Percentiles rank a stretch among this genome's conserved stretches.
phyloP scores from a whole-genome alignment of 2,888 invertebrate species.

The Coecobrya sp. region DNA sequence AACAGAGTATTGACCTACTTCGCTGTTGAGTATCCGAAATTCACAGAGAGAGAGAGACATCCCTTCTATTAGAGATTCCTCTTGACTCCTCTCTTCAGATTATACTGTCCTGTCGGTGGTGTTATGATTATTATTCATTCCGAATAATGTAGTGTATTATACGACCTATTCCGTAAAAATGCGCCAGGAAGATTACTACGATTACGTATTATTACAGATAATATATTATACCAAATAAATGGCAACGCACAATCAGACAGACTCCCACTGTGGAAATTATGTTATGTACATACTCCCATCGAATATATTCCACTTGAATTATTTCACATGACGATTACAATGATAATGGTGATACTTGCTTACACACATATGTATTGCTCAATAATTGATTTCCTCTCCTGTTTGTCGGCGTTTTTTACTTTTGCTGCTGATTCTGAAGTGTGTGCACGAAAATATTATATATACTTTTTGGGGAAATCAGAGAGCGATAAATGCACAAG shows the following conservation, averaged over 20 bases:
- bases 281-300: neutral
- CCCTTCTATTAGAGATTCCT: neutral
- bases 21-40: neutral
- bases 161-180: neutral
- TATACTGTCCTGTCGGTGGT: neutral
- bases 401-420: neutral
- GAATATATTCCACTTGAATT: slow-evolving; percentile 51
- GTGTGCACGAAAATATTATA: slow-evolving; percentile 37
- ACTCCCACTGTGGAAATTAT: neutral
- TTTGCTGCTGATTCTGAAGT: neutral
- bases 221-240: neutral
- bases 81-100: slow-evolving; percentile 43
- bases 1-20: slow-evolving; percentile 44
- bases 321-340: slow-evolving; percentile 47
- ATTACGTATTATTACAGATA: neutral
- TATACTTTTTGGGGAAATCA: slow-evolving; percentile 81
- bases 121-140: slow-evolving; percentile 5
- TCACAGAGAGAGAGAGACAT: neutral
- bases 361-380: slow-evolving; percentile 57
- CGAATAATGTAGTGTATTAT: neutral
- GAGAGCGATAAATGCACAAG: slow-evolving; percentile 84
- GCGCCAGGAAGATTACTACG: neutral
- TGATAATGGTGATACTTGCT: slow-evolving; percentile 31
- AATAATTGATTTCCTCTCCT: slow-evolving; percentile 82
- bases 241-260: neutral